Evolutionary conservation across 2,888 invertebrate species (phyloP).

Genomic region (Ganaspis brasiliensis): DNA sequence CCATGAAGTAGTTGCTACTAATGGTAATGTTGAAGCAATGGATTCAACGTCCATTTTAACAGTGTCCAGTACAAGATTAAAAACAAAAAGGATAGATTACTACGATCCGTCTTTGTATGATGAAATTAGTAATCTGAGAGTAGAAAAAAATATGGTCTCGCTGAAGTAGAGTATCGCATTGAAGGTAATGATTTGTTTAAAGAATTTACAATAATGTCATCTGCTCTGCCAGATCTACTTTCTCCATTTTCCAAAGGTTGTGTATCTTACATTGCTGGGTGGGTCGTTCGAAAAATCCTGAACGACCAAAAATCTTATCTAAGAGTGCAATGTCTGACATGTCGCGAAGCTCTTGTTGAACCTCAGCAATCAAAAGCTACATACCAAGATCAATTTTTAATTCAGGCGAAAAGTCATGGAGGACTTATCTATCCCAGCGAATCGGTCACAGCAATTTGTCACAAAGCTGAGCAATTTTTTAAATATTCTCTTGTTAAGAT

Average conservation of each 20-base stretch:
- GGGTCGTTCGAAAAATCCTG: conserved; percentile 46
- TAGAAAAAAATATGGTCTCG: conserved; percentile 44
- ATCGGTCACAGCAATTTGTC: conserved; percentile 47
- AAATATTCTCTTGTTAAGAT: conserved; percentile 4
- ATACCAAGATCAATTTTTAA: conserved; percentile 23
- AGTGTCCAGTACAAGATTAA: neutral
- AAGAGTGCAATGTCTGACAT: neutral
- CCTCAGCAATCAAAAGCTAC: conserved; percentile 4
- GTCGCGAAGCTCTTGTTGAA: conserved; percentile 32
- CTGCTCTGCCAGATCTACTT: neutral
- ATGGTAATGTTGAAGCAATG: conserved; percentile 47
- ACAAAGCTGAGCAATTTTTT: conserved; percentile 33
- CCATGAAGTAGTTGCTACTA: conserved; percentile 41
- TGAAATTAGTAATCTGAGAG: conserved; percentile 3
- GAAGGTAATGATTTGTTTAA: too few relatives aligned
- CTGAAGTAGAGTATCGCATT: neutral
- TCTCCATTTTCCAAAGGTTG: conserved; percentile 47
- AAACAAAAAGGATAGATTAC: conserved; percentile 2
- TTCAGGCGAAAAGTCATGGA: conserved; percentile 8
- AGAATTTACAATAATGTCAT: too few relatives aligned
- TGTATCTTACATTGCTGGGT: conserved; percentile 48
- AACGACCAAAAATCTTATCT: conserved; percentile 20
- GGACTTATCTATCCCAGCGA: conserved; percentile 48
- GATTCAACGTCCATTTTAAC: conserved; percentile 40
- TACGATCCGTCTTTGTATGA: conserved; percentile 27